phyloP scores from a whole-genome alignment of 2,797 vertebrate genomes.

The Clarias fuscus region DNA sequence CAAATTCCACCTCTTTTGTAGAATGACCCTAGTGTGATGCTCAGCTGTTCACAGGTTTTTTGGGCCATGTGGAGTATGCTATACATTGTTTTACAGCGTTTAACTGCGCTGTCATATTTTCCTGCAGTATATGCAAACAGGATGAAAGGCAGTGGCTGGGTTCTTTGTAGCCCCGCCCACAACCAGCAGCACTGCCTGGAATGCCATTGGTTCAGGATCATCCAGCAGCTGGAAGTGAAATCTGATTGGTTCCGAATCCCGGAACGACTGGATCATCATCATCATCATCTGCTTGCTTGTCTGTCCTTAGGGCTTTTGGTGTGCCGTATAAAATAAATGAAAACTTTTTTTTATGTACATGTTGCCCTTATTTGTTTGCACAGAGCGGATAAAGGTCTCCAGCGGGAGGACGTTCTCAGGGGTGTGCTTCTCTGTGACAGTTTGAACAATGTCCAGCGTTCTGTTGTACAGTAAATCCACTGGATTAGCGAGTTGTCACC shows the following conservation, averaged over 20 bases:
- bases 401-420: not conserved
- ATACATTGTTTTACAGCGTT: not conserved
- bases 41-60: not conserved
- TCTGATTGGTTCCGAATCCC: conserved; percentile 29
- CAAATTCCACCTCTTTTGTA: too few species aligned
- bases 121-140: too few species aligned
- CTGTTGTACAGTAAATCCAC: conserved; percentile 18
- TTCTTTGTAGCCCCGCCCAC: conserved; percentile 30
- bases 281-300: conserved; percentile 5
- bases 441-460: not conserved
- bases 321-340: conserved; percentile 52
- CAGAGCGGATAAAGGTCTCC: not conserved
- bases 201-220: not conserved
- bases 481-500: conserved; percentile 52
- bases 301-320: conserved; percentile 45
- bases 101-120: not conserved
- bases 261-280: conserved; percentile 19
- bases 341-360: not conserved
- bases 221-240: conserved; percentile 3
- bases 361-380: not conserved
- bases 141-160: conserved; percentile 5
- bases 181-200: not conserved
- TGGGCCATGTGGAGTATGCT: too few species aligned
- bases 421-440: not conserved
- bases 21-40: not conserved